Evolutionary conservation across 1,140 invertebrate species (phyloP), one percentile per base, ranked within the genome.

Genomic region (Panonychus citri): DNA sequence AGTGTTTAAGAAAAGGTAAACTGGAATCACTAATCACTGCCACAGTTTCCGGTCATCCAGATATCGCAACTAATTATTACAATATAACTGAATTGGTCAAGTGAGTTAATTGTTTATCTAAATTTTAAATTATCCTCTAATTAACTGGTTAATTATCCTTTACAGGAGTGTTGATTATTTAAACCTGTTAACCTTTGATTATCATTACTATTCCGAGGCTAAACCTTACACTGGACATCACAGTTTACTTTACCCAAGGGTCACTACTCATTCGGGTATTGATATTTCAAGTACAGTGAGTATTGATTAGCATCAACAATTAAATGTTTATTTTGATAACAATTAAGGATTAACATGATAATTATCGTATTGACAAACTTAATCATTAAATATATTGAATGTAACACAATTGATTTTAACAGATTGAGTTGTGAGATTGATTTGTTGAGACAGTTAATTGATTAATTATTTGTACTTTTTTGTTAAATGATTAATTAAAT

Each of bases 41-140:
- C 12, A 84, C 85, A 2, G 82, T 83, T 12, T 82, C 78, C 2
- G 81, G 84, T 26, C 79, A 79, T 0, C 70, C 77, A 64, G 73
- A 75, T 7, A 81, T 87, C 48, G 73, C 84, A 4, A 76, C 81
- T 64, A 71, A 74, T 54, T 77, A 80, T 13, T 89, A 89, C 66
- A 76, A 85, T 64, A 75, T 88, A 34, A 70, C 74, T 24, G 74
- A 79, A 67, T 74, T 89, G 55, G 82, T 82, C 58, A 70, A 78
- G 73, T 87, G 71, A 72, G 66, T 67, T 26, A 54, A 4, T 34
- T 34, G 12, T 7, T 34, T 34, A 7, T 34, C 30, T 7, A 5
- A 34, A 5, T 34, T 34, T 34, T 12, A 34, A 7, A 5, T 5
- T 1, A 34, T 34, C 30, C 5, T 34, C 12, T 34, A 7, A 7